Evolutionary conservation across 1,140 invertebrate species (phyloP), one percentile per base, ranked within the genome.

Genomic region (Drosophila santomea): DNA sequence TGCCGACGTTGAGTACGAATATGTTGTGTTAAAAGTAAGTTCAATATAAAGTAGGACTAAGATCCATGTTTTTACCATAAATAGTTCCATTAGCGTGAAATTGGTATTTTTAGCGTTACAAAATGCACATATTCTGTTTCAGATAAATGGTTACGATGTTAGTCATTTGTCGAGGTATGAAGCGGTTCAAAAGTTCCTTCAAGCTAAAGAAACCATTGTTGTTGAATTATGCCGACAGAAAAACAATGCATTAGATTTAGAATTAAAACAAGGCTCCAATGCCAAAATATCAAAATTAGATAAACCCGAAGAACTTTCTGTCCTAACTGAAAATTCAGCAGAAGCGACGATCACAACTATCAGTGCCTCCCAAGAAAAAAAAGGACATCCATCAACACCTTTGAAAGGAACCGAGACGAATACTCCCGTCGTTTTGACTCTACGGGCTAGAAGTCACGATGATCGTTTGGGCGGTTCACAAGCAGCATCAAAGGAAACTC

Each of bases 121-220:
- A 17, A 62, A 23, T 32, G 32, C 32, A 32, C 17, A 2, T 0
- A 14, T 52, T 91, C 15, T 91, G 7, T 84, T 80, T 25, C 64
- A 96, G 96, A 94, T 96, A 63, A 96, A 96, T 93, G 95, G 96
- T 58, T 94, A 94, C 78, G 96, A 96, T 92, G 93, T 96, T 66
- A 95, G 95, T 73, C 94, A 94, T 78, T 94, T 94, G 89, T 94
- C 94, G 59, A 95, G 96, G 92, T 94, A 95, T 89, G 96, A 96
- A 88, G 95, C 95, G 38, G 95, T 96, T 62, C 94, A 94, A 83
- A 95, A 94, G 76, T 96, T 96, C 93, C 94, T 95, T 72, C 94
- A 94, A 69, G 95, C 95, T 12, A 93, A 95, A 77, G 96, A 96
- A 89, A 95, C 95, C 51, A 95, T 96, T 78, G 93, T 95, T 61